A percentile compares a stretch with the other conserved stretches of the same genome.
phyloP scores from a whole-genome alignment of 2,113 vertebrate genomes.

The Vidua chalybeata region DNA sequence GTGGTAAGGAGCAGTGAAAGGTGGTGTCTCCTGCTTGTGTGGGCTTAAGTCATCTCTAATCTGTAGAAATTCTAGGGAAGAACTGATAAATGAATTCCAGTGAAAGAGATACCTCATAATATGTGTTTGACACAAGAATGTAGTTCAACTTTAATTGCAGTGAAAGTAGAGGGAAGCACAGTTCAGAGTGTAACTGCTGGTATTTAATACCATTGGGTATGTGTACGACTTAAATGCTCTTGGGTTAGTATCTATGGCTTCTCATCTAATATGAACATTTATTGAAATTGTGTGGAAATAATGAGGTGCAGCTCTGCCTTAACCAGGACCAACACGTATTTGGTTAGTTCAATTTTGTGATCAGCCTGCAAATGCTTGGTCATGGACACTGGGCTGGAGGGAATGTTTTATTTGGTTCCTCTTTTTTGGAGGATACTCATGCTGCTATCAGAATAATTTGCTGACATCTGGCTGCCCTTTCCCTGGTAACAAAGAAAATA shows the following conservation, averaged over 20 bases:
- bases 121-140: background rate
- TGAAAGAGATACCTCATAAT: background rate
- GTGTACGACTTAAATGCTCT: background rate
- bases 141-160: background rate
- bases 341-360: background rate
- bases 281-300: background rate
- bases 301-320: background rate
- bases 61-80: background rate
- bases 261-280: background rate
- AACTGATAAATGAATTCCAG: background rate
- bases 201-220: background rate
- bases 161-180: background rate
- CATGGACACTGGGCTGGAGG: background rate
- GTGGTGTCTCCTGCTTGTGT: background rate
- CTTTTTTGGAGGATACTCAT: background rate
- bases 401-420: background rate
- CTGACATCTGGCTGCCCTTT: background rate
- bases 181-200: background rate
- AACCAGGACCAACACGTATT: background rate
- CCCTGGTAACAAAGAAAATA: background rate
- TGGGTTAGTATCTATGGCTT: background rate
- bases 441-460: background rate
- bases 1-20: constrained; percentile 77
- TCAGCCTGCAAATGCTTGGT: background rate
- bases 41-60: background rate